These are phyloP conservation scores for Apistogramma diplotaenia DNA, from an alignment of 2,113 vertebrate species.

Conservation along the genomic window DNA sequence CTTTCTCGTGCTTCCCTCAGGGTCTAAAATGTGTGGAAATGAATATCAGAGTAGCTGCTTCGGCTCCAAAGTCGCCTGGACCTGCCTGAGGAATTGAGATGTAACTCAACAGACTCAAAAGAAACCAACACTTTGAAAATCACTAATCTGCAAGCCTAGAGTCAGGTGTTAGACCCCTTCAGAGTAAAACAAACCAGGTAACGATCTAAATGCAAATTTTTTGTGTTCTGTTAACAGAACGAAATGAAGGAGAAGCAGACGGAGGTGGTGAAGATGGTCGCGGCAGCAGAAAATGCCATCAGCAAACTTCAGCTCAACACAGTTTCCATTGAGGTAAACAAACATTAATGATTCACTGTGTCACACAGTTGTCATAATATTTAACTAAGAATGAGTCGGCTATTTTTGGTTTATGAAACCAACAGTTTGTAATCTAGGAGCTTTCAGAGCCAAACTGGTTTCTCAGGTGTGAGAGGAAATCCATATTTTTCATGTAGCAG, in stretches of 20 bases:
- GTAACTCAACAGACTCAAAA: background rate
- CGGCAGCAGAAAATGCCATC: conserved; percentile 80
- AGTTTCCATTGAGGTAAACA: conserved; percentile 77
- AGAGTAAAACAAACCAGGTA: background rate
- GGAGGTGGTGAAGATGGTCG: conserved; percentile 75
- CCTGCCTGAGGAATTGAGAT: conserved; percentile 60
- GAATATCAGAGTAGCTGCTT: background rate
- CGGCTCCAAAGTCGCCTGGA: conserved; percentile 5
- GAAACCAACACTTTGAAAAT: background rate
- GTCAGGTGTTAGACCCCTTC: rapidly evolving
- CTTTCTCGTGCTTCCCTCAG: background rate
- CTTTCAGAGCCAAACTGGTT: background rate
- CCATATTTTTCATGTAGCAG: background rate
- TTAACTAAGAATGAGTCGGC: background rate
- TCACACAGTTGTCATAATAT: background rate
- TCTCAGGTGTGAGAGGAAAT: background rate
- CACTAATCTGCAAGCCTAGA: background rate
- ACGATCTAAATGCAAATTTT: too few species aligned
- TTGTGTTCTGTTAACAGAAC: conserved; percentile 54
- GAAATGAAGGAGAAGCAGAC: conserved; percentile 74
- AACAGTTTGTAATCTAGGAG: background rate
- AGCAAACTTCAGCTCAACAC: conserved; percentile 82
- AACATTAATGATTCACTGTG: background rate
- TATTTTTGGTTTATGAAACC: conserved; percentile 3
- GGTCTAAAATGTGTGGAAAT: background rate